Evolutionary conservation across 2,797 vertebrate genomes (phyloP).

Genomic region (Moxostoma hubbsi): DNA sequence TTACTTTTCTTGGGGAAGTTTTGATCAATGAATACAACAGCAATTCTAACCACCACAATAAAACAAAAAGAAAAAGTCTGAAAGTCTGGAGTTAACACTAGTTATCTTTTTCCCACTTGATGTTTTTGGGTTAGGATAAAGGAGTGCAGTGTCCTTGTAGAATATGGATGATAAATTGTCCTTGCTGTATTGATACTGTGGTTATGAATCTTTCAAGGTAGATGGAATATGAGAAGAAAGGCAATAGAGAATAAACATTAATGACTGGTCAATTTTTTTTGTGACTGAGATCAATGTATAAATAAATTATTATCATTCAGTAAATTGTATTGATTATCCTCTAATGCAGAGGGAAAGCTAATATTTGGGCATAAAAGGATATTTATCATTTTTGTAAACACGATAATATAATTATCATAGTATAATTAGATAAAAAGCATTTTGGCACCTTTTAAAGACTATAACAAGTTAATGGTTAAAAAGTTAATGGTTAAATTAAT

Average conservation of each 20-base stretch:
- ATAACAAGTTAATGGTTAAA: not conserved
- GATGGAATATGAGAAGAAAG: constrained; percentile 45
- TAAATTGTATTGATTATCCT: constrained; percentile 26
- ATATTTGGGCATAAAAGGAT: constrained; percentile 11
- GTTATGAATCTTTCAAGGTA: constrained; percentile 64
- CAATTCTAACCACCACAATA: constrained; percentile 31
- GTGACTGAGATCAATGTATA: constrained; percentile 30
- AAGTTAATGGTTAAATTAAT: not conserved
- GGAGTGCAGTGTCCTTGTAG: constrained; percentile 61
- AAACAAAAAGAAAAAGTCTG: constrained; percentile 37
- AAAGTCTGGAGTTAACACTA: constrained; percentile 50
- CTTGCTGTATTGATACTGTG: constrained; percentile 59
- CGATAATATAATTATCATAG: too few species aligned
- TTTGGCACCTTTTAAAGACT: constrained; percentile 4
- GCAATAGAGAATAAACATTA: constrained; percentile 42
- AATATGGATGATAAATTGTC: constrained; percentile 66
- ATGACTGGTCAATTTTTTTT: constrained; percentile 31
- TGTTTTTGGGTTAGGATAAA: constrained; percentile 68
- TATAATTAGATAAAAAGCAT: not conserved
- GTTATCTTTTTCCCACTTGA: constrained; percentile 64
- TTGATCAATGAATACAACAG: constrained; percentile 57
- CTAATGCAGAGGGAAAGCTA: constrained; percentile 15
- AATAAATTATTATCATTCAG: constrained; percentile 44
- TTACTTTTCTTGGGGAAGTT: constrained; percentile 41
- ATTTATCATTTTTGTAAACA: constrained; percentile 14